These are phyloP conservation scores for Serripes groenlandicus DNA, from an alignment of 2,888 invertebrate species.

Conservation along the genomic window DNA sequence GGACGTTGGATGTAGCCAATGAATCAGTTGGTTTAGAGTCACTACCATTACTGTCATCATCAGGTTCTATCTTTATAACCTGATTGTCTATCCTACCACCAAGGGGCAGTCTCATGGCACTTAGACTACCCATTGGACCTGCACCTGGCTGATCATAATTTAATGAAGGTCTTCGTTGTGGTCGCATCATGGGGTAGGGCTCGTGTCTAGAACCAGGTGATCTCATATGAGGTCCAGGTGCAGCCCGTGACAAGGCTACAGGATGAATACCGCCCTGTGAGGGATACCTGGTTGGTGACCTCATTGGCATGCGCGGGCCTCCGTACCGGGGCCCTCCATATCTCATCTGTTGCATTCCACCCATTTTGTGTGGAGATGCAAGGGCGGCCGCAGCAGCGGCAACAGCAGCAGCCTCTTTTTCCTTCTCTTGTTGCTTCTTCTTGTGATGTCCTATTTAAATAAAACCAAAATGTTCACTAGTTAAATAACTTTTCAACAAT, in stretches of 20 bases:
- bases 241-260: conserved; percentile 3
- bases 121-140: background rate
- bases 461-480: too few relatives aligned
- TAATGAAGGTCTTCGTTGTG: conserved; percentile 29
- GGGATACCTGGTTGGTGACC: conserved; percentile 12
- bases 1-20: background rate
- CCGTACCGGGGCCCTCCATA: background rate
- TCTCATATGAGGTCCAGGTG: conserved; percentile 17
- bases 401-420: conserved; percentile 6
- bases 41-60: conserved; percentile 37
- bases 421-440: conserved; percentile 57
- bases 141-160: conserved; percentile 10
- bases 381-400: too few relatives aligned
- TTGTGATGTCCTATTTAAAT: conserved; percentile 43
- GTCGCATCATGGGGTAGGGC: conserved; percentile 50
- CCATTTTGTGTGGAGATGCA: background rate
- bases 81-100: conserved; percentile 30
- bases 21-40: conserved; percentile 9
- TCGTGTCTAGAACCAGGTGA: conserved; percentile 46
- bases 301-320: conserved; percentile 3
- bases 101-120: conserved; percentile 16
- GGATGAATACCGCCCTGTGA: background rate
- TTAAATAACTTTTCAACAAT: too few relatives aligned
- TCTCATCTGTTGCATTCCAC: background rate
- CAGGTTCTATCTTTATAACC: conserved; percentile 48